Percentiles rank a stretch among this genome's conserved stretches.
Conservation (phyloP, 1,140 invertebrate genomes). For the Pogonomyrmex californicus region DNA sequence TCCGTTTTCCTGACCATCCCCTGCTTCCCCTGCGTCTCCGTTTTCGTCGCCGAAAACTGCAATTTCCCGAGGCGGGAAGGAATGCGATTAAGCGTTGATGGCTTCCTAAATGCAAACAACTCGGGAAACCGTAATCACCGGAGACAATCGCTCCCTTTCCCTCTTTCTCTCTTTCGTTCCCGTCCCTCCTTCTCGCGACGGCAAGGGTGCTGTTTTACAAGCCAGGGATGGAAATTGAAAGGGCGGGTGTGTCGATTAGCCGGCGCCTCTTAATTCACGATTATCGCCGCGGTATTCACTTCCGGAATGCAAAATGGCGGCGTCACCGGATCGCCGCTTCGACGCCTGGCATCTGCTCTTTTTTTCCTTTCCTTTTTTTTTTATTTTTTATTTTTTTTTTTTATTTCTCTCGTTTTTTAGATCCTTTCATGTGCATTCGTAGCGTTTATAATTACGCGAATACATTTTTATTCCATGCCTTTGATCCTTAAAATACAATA, state of each 20-base stretch:
- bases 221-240: slow-evolving; percentile 59
- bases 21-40: no score
- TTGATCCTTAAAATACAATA: background rate
- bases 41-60: slow-evolving; percentile 71
- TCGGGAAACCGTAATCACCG: slow-evolving; percentile 80
- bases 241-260: slow-evolving; percentile 70
- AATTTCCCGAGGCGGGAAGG: slow-evolving; percentile 84
- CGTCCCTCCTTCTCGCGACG: slow-evolving; percentile 53
- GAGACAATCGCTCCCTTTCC: slow-evolving; percentile 73
- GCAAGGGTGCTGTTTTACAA: slow-evolving; percentile 69
- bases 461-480: background rate
- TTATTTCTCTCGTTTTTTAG: background rate
- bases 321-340: slow-evolving; percentile 28
- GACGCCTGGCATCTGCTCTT: background rate
- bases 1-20: background rate
- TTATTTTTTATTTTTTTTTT: background rate
- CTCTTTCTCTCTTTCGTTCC: background rate
- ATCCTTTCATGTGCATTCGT: background rate
- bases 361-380: background rate
- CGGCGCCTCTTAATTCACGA: slow-evolving; percentile 57
- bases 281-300: slow-evolving; percentile 59
- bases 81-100: slow-evolving; percentile 87
- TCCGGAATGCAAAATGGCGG: slow-evolving; percentile 50
- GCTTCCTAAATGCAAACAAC: slow-evolving; percentile 87
- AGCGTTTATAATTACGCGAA: background rate